Evolutionary conservation across 2,113 vertebrate genomes (phyloP), one percentile per base, ranked within the genome.

Genomic region (Corythoichthys intestinalis): DNA sequence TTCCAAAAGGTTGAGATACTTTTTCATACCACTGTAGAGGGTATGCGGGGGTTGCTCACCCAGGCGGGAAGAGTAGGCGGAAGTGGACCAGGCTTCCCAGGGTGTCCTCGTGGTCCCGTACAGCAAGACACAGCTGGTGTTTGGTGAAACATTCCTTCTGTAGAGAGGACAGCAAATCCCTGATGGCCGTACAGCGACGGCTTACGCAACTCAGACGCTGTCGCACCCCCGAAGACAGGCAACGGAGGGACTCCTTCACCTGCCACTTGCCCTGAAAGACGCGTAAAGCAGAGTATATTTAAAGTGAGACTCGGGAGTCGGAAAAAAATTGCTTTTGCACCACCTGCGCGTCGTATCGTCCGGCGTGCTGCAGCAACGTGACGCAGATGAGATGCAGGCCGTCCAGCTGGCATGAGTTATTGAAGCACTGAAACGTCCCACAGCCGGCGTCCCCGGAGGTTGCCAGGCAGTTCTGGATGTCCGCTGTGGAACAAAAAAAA

Each of bases 1-100:
- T 28, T 28, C 20, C 20, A 28, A 28, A 28, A 28, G 20, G 20
- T 28, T 28, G 20, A 28, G 20, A 28, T 28, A 28, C 20, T 28
- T 28, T 28, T 28, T 28, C 20, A 28, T 28, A 28, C 20, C 20
- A 28, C 20, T 28, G 20, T 28, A 28, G 20, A 28, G 20, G 39
- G 39, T 41, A 6, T 41, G 39, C 39, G 41, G 6, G 41, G 41
- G 41, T 44, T 8, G 6, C 95, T 95, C 91, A 98, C 97, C 95
- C 97, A 0, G 94, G 93, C 57, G 94, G 94, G 82, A 98, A 94
- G 73, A 98, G 88, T 84, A 98, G 92, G 85, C 94, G 95, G 91
- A 98, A 98, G 83, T 95, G 95, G 79, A 98, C 95, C 95, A 98
- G 95, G 89, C 92, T 95, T 72, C 93, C 94, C 81, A 96, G 93